Evolutionary conservation across 2,888 invertebrate species (phyloP), one percentile per base, ranked within the genome.

Genomic region (Lordiphosa fenestrarum): DNA sequence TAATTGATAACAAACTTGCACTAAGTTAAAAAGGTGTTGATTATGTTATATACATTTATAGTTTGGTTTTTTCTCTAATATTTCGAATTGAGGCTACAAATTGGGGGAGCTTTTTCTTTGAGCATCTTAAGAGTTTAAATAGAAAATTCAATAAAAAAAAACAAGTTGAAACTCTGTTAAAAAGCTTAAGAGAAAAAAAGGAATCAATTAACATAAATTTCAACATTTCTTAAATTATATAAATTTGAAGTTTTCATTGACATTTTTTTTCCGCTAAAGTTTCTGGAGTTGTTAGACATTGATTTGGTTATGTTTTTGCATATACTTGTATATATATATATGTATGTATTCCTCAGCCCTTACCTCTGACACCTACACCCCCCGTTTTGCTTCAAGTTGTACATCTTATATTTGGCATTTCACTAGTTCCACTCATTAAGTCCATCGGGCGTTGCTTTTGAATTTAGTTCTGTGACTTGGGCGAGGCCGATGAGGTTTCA

Each of bases 381-480:
- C 57, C 19, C 15, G 15, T 19, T 63, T 39, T 59, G 33, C 49
- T 54, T 53, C 66, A 52, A 58, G 52, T 48, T 58, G 50, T 55
- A 48, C 42, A 58, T 50, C 33, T 61, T 53, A 54, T 59, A 41
- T 62, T 48, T 67, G 54, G 44, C 39, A 57, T 62, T 62, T 38
- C 37, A 59, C 51, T 49, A 49, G 60, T 55, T 37, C 44, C 53
- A 36, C 21, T 55, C 30, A 58, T 30, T 47, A 19, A 39, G 57
- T 56, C 44, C 33, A 21, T 56, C 56, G 54, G 60, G 53, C 40
- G 54, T 53, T 54, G 30, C 53, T 47, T 63, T 53, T 33, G n/a
- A 7, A 63, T 66, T 74, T 73, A 74, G 57, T 81, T 71, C 50
- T 67, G 66, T 21, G 61, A 12, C 44, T 81, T 76, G 50, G 74